Conservation (phyloP, 30 jellyfish, hydroid and myxozoan genomes). For the Aurelia sp. region DNA sequence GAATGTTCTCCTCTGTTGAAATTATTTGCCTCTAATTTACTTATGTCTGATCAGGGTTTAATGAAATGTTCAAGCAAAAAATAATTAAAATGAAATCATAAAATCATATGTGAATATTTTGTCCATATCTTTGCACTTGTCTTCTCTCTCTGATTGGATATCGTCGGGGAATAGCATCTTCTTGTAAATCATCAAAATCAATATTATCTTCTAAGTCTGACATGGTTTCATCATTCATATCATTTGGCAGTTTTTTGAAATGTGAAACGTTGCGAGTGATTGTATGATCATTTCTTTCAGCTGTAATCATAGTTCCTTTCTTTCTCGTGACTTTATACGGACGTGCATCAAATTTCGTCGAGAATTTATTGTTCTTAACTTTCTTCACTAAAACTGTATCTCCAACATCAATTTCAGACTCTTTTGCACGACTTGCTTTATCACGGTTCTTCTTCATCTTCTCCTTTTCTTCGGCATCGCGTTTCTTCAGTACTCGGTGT, state of each 20-base stretch:
- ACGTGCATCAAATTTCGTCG: neutral
- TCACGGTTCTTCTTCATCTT: conserved; percentile 26
- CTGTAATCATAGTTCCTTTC: neutral
- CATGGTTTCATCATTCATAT: too few relatives aligned
- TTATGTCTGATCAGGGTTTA: too few relatives aligned
- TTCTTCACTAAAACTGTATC: neutral
- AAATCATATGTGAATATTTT: too few relatives aligned
- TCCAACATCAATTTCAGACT: neutral
- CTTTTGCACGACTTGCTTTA: conserved; percentile 1
- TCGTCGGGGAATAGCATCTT: too few relatives aligned
- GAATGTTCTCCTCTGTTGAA: too few relatives aligned
- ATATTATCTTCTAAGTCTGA: too few relatives aligned
- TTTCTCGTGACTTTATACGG: neutral
- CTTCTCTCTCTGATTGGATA: too few relatives aligned
- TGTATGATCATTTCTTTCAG: neutral
- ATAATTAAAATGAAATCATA: too few relatives aligned
- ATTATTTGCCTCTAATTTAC: too few relatives aligned
- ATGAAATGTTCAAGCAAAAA: too few relatives aligned
- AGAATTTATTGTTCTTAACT: neutral
- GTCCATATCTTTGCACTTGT: too few relatives aligned
- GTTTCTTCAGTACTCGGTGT: neutral
- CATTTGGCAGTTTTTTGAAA: neutral
- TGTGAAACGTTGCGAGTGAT: neutral
- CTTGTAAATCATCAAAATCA: too few relatives aligned
- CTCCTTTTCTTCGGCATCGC: conserved; percentile 2